Evolutionary conservation across 2,113 vertebrate species (phyloP).

Genomic region (Andinoacara biseriatus): DNA sequence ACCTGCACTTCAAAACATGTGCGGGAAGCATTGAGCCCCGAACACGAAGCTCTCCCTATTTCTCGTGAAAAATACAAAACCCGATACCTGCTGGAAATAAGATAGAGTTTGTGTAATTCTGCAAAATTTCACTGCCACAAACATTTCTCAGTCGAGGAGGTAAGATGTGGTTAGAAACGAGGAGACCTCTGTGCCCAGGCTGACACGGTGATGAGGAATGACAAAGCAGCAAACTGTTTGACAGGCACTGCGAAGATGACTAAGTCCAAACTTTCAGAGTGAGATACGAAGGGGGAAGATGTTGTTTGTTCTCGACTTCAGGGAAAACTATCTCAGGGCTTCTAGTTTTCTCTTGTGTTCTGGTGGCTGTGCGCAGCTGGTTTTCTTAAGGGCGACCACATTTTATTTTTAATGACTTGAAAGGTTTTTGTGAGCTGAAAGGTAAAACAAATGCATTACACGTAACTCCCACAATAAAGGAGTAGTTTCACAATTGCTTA

Average conservation of each 20-base stretch:
- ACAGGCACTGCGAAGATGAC: slow-evolving; percentile 76
- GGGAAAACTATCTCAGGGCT: slow-evolving; percentile 40
- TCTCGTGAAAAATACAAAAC: slow-evolving; percentile 7
- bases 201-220: slow-evolving; percentile 61
- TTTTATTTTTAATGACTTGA: background rate
- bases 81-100: background rate
- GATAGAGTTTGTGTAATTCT: background rate
- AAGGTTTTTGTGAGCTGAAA: background rate
- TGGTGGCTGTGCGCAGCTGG: background rate
- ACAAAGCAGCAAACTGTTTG: slow-evolving; percentile 71
- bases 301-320: slow-evolving; percentile 58
- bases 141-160: slow-evolving; percentile 31
- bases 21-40: slow-evolving; percentile 43
- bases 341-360: background rate
- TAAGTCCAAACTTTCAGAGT: slow-evolving; percentile 75
- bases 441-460: background rate
- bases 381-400: background rate
- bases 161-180: slow-evolving; percentile 46
- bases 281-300: slow-evolving; percentile 50
- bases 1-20: slow-evolving; percentile 46
- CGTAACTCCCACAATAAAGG: background rate
- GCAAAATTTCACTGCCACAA: slow-evolving; percentile 3
- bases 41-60: background rate
- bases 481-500: background rate
- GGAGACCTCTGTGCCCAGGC: slow-evolving; percentile 48